A percentile compares a stretch with the other conserved stretches of the same genome.
These are phyloP conservation scores for Drosophila saltans DNA, from an alignment of 1,140 invertebrate species.

Conservation along the genomic window DNA sequence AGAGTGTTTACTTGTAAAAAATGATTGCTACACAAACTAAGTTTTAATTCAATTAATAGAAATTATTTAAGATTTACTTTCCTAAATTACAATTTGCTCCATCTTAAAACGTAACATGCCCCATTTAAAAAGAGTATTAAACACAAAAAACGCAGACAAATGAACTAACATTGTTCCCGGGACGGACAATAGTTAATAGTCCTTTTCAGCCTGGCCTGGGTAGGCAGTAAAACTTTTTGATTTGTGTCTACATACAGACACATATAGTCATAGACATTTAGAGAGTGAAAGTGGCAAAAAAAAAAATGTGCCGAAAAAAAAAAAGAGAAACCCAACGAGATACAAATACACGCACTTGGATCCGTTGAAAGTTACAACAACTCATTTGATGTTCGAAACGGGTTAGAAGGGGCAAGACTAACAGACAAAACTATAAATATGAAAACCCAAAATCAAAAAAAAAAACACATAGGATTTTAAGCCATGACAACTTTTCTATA, in stretches of 20 bases:
- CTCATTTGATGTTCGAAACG: slow-evolving; percentile 52
- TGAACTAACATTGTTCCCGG: slow-evolving; percentile 52
- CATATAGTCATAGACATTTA: slow-evolving; percentile 6
- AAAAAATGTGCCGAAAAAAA: no score
- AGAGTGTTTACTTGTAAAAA: no score
- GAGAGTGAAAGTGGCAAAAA: neutral
- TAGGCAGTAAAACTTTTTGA: slow-evolving; percentile 73
- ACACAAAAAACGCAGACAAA: slow-evolving; percentile 51
- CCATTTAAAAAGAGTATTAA: slow-evolving; percentile 46
- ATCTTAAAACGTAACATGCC: neutral
- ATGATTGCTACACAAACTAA: no score
- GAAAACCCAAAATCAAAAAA: slow-evolving; percentile 9
- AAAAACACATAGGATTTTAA: neutral
- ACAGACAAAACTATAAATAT: slow-evolving; percentile 51
- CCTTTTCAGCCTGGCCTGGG: slow-evolving; percentile 18
- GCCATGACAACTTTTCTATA: neutral
- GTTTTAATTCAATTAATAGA: no score
- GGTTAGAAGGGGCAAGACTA: slow-evolving; percentile 14
- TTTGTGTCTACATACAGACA: slow-evolving; percentile 63
- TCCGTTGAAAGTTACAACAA: slow-evolving; percentile 68
- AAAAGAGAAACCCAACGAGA: slow-evolving; percentile 19
- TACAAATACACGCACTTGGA: slow-evolving; percentile 35
- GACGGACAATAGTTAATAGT: slow-evolving; percentile 23
- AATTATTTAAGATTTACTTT: no score
- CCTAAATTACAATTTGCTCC: no score